These are phyloP conservation scores for Callipepla californica DNA, from an alignment of 2,113 vertebrate genomes.

Conservation along the genomic window DNA sequence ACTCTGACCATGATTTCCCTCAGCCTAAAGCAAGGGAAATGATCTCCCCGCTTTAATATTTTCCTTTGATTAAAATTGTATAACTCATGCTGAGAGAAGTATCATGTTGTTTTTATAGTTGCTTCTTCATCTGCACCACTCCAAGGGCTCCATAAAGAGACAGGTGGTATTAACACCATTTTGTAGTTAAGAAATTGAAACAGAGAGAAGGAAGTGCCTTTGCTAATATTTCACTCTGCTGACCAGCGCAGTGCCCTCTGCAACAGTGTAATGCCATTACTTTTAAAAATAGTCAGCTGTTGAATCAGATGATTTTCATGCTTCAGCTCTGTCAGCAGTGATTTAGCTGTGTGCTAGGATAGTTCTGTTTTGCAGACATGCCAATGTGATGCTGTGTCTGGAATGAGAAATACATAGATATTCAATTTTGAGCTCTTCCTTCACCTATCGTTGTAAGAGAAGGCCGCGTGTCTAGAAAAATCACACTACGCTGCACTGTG, in stretches of 20 bases:
- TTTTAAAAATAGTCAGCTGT: neutral
- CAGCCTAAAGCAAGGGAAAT: neutral
- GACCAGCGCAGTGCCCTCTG: neutral
- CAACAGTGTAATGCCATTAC: neutral
- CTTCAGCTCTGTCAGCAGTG: neutral
- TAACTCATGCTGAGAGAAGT: neutral
- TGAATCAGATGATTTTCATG: neutral
- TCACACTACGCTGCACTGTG: neutral
- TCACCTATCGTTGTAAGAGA: neutral
- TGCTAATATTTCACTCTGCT: neutral
- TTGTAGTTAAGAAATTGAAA: neutral
- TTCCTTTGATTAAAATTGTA: conserved; percentile 32
- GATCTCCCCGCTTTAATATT: neutral
- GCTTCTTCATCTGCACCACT: neutral
- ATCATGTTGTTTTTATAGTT: neutral
- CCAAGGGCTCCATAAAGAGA: neutral
- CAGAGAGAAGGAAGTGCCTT: neutral
- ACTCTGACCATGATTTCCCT: neutral
- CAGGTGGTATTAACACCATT: neutral
- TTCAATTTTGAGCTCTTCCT: neutral
- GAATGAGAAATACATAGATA: neutral
- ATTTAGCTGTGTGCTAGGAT: neutral
- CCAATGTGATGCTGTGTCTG: neutral
- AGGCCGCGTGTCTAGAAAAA: neutral
- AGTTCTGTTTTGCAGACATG: neutral